Conservation (phyloP, 1,140 invertebrate species). For the Drosophila chauvacae region DNA sequence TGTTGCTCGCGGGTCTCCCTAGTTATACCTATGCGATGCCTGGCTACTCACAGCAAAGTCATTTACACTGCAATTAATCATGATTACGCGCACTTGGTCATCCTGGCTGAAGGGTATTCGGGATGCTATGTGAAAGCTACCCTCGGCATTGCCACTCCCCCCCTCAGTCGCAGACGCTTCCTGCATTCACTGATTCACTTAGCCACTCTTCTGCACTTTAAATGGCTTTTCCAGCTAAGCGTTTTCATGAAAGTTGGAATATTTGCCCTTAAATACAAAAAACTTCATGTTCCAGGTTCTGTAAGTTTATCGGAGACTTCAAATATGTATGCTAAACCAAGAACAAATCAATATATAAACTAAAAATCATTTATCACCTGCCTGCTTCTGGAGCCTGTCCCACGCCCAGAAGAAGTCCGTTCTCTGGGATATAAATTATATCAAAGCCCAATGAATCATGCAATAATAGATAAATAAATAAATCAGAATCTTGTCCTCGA, state of each 20-base stretch:
- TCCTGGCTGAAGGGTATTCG: conserved; percentile 1
- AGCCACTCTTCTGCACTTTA: conserved; percentile 30
- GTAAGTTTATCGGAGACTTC: too few relatives aligned
- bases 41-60: conserved; percentile 48
- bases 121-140: background rate
- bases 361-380: conserved; percentile 11
- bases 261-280: background rate
- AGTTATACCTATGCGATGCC: background rate
- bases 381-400: too few relatives aligned
- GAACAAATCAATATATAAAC: background rate
- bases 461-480: conserved; percentile 38
- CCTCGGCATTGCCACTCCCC: background rate
- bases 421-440: conserved; percentile 19
- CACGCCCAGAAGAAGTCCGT: background rate
- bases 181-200: conserved; percentile 46
- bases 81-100: conserved; percentile 59
- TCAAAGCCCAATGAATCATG: conserved; percentile 34
- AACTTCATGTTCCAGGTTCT: too few relatives aligned
- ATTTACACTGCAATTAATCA: conserved; percentile 82
- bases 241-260: background rate
- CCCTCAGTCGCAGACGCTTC: conserved; percentile 25
- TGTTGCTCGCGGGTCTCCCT: conserved; percentile 1
- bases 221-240: background rate
- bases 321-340: too few relatives aligned
- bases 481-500: conserved; percentile 20